These are phyloP conservation scores for Suillia variegata DNA, from an alignment of 2,888 invertebrate genomes.

Conservation along the genomic window DNA sequence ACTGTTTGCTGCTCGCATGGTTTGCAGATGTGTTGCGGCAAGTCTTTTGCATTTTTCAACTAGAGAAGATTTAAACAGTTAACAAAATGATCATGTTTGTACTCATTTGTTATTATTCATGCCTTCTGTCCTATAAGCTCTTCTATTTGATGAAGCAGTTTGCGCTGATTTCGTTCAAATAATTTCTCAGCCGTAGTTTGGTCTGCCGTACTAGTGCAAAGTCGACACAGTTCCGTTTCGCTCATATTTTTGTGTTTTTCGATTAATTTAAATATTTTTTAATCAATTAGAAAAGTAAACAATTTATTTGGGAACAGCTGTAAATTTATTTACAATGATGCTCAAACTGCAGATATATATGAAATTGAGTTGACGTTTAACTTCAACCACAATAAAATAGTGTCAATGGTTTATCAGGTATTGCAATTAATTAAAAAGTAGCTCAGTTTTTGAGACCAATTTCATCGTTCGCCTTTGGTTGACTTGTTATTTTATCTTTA, in stretches of 20 bases:
- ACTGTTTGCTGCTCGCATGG: conserved; percentile 7
- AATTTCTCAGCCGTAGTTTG: conserved; percentile 24
- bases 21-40: conserved; percentile 32
- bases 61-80: conserved; percentile 8
- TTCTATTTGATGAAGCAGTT: conserved; percentile 22
- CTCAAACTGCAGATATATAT: too few species aligned
- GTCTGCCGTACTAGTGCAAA: conserved; percentile 21
- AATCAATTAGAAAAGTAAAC: too few species aligned
- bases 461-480: too few species aligned
- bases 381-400: too few species aligned
- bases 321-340: too few species aligned
- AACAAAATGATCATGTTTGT: not conserved
- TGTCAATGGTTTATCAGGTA: too few species aligned
- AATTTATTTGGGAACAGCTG: too few species aligned
- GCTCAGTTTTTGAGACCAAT: too few species aligned
- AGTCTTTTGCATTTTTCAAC: conserved; percentile 24
- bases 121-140: conserved; percentile 26
- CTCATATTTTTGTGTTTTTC: not conserved
- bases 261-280: too few species aligned
- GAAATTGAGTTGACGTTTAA: too few species aligned
- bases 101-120: not conserved
- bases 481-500: too few species aligned
- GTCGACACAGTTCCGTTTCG: not conserved
- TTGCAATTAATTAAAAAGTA: too few species aligned
- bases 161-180: conserved; percentile 23